Conservation (phyloP, 1,140 invertebrate genomes). For the Pachypeltis micranthus region DNA sequence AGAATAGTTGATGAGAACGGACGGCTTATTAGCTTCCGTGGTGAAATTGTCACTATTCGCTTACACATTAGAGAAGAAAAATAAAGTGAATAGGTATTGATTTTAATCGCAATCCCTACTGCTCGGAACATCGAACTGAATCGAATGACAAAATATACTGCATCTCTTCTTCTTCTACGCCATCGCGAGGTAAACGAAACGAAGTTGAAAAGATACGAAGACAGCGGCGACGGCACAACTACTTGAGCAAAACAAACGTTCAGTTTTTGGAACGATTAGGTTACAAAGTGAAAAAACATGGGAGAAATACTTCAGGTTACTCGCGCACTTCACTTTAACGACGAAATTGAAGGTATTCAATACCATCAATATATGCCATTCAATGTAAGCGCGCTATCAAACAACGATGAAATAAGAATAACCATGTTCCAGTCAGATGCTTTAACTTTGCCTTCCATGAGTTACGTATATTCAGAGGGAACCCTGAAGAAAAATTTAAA, state of each 20-base stretch:
- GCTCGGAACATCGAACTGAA: neutral
- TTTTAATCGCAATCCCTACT: neutral
- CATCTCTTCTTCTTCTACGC: no score
- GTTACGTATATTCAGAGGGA: neutral
- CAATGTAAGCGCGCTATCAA: neutral
- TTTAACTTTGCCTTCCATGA: neutral
- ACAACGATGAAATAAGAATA: neutral
- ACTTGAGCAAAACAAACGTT: neutral
- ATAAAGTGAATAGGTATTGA: neutral
- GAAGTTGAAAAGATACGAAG: no score
- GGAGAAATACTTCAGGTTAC: neutral
- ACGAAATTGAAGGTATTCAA: no score
- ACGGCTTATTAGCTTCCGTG: slow-evolving; percentile 20
- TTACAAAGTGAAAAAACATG: neutral
- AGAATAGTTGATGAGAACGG: slow-evolving; percentile 22
- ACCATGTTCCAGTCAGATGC: neutral
- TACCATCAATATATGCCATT: neutral
- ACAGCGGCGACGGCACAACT: no score
- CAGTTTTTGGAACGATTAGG: neutral
- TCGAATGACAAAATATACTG: no score
- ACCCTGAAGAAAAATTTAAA: neutral
- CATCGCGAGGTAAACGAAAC: no score
- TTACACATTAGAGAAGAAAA: no score
- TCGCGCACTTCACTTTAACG: neutral
- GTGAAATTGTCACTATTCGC: slow-evolving; percentile 12